phyloP scores from a whole-genome alignment of 2,113 vertebrate species.

The Falco punctatus region DNA sequence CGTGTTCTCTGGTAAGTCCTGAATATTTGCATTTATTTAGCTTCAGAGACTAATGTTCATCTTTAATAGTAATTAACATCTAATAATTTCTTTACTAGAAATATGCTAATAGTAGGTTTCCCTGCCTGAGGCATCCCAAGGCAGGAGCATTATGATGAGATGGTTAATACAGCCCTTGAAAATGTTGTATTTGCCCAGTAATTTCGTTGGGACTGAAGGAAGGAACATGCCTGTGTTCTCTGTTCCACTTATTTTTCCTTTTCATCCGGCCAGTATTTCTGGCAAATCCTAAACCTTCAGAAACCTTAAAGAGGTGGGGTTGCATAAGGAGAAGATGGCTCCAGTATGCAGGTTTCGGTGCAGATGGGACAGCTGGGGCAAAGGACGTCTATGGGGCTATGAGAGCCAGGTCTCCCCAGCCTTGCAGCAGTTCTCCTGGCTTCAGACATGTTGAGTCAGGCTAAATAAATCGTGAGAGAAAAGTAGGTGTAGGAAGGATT shows the following conservation, averaged over 20 bases:
- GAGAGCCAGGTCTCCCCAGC: neutral
- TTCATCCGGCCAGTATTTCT: neutral
- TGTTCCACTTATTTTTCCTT: neutral
- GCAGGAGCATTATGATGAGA: neutral
- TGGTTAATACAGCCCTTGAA: neutral
- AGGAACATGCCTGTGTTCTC: neutral
- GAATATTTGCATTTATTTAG: neutral
- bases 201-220: neutral
- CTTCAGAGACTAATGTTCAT: neutral
- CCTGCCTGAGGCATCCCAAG: neutral
- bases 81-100: neutral
- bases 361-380: neutral
- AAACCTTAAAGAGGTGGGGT: neutral
- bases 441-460: neutral
- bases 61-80: neutral
- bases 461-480: neutral
- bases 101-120: neutral
- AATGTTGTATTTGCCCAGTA: neutral
- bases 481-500: neutral
- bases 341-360: neutral
- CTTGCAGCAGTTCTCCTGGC: neutral
- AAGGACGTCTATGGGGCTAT: neutral
- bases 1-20: neutral
- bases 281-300: neutral
- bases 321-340: neutral